These are phyloP conservation scores for Formica selysi DNA, from an alignment of 1,140 invertebrate species.

Conservation along the genomic window DNA sequence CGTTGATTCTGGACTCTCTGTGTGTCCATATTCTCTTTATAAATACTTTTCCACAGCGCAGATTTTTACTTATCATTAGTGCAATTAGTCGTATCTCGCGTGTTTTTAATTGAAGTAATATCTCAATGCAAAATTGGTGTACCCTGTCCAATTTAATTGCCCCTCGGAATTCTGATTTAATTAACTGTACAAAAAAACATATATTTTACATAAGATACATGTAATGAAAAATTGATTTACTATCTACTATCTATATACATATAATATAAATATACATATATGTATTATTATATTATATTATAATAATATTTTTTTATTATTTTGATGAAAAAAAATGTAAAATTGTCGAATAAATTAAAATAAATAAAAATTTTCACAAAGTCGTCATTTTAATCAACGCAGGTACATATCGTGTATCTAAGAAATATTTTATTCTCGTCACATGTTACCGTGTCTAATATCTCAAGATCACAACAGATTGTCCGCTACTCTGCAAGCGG, in stretches of 20 bases:
- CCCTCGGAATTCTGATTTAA: background rate
- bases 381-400: slow-evolving; percentile 27
- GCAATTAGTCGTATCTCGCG: slow-evolving; percentile 58
- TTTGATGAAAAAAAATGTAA: background rate
- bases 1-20: slow-evolving; percentile 54
- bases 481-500: slow-evolving; percentile 11
- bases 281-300: no score
- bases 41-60: slow-evolving; percentile 62
- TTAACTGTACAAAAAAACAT: background rate
- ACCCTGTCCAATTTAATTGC: background rate
- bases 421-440: slow-evolving; percentile 48
- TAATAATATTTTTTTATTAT: background rate
- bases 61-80: slow-evolving; percentile 59
- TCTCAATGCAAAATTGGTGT: background rate
- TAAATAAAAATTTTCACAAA: slow-evolving; percentile 8
- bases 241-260: no score
- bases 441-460: slow-evolving; percentile 35
- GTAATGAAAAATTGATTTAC: background rate
- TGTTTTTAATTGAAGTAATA: background rate
- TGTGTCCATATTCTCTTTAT: slow-evolving; percentile 53
- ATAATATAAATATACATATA: no score
- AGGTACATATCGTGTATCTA: background rate
- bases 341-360: background rate
- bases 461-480: slow-evolving; percentile 46
- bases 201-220: background rate